Evolutionary conservation across 2,113 vertebrate genomes (phyloP).

Genomic region (Cottus gobio): DNA sequence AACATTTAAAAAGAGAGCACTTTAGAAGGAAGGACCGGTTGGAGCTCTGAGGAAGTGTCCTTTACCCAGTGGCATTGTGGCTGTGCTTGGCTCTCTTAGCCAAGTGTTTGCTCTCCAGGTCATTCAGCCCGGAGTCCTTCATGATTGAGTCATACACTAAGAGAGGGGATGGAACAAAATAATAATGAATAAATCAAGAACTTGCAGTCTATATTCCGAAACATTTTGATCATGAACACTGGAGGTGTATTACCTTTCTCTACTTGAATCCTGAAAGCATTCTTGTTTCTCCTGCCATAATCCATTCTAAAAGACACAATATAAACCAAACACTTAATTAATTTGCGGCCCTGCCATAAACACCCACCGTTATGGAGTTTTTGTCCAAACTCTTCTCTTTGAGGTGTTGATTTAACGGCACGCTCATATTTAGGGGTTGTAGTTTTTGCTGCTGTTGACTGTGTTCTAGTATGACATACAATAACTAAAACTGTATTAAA

Average conservation of each 20-base stretch:
- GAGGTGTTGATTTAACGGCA: background rate
- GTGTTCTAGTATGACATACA: background rate
- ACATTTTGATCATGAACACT: background rate
- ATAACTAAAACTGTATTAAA: too few species aligned
- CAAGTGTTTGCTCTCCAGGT: conserved; percentile 87
- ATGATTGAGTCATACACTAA: conserved; percentile 87
- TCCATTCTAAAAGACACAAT: conserved; percentile 83
- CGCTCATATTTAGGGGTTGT: background rate
- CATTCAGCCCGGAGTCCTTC: conserved; percentile 81
- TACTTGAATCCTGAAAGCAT: conserved; percentile 94
- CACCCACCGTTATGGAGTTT: too few species aligned
- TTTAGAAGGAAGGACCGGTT: background rate
- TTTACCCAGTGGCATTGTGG: conserved; percentile 84
- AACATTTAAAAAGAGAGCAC: background rate
- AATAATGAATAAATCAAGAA: background rate
- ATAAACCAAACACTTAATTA: background rate
- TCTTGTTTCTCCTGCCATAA: conserved; percentile 94
- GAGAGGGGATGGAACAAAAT: background rate
- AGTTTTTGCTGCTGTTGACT: background rate
- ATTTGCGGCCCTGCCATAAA: background rate
- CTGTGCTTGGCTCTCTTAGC: conserved; percentile 87
- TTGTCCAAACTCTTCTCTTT: too few species aligned
- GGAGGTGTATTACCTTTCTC: conserved; percentile 87
- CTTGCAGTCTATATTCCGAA: background rate
- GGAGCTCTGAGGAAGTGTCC: background rate